Percentiles rank a stretch among this genome's conserved stretches.
Conservation (phyloP, 2,888 invertebrate genomes). For the Drosophila macrospina region DNA sequence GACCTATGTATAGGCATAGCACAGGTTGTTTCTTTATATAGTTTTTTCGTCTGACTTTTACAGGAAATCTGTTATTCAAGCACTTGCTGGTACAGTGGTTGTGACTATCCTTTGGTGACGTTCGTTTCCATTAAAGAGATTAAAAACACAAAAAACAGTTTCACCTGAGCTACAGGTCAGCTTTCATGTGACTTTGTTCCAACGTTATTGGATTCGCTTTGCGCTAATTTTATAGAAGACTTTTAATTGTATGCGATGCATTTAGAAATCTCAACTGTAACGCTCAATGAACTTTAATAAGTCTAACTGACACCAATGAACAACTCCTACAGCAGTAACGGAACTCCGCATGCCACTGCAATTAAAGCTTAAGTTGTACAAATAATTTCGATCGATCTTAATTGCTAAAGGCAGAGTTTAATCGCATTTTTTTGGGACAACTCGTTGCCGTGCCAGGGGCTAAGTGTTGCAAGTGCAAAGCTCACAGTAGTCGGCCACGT, state of each 20-base stretch:
- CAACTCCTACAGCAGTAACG: background rate
- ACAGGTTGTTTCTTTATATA: too few relatives aligned
- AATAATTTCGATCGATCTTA: conserved; percentile 8
- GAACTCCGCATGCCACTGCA: background rate
- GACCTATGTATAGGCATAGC: too few relatives aligned
- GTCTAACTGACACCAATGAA: background rate
- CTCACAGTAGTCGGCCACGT: conserved; percentile 28
- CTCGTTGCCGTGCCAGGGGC: conserved; percentile 9
- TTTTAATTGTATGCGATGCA: too few relatives aligned
- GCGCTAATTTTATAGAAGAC: too few relatives aligned
- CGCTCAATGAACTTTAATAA: background rate
- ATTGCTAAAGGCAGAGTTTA: conserved; percentile 25
- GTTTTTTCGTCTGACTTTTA: background rate
- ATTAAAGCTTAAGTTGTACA: conserved; percentile 7
- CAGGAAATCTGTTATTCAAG: background rate
- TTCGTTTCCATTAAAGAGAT: background rate
- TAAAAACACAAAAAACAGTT: background rate
- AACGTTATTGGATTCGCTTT: background rate
- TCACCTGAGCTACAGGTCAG: background rate
- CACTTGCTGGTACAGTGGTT: background rate
- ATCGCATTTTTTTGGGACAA: conserved; percentile 31
- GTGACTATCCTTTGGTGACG: background rate
- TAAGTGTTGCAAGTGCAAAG: conserved; percentile 54
- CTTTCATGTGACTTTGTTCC: background rate
- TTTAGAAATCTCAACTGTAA: background rate